A percentile compares a stretch with the other conserved stretches of the same genome.
phyloP scores from a whole-genome alignment of 2,888 invertebrate species.

The Amphipyra berbera region DNA sequence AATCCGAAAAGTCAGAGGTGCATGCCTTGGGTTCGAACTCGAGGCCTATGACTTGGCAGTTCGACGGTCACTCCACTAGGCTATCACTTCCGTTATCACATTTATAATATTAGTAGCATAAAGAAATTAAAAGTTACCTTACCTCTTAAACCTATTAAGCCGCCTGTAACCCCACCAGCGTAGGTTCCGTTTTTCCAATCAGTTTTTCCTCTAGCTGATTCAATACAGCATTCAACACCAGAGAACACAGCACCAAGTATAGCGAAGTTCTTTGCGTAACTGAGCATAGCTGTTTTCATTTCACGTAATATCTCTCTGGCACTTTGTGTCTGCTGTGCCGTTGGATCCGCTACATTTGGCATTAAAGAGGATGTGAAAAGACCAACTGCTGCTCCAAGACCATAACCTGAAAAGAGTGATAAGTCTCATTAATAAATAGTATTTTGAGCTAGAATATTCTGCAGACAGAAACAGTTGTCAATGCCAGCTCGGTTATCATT shows the following conservation, averaged over 20 bases:
- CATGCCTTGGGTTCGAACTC: no score
- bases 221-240: conserved; percentile 97
- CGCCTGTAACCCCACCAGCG: conserved; percentile 98
- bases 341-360: conserved; percentile 93
- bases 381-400: conserved; percentile 98
- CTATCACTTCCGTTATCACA: no score
- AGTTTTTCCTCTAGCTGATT: conserved; percentile 97
- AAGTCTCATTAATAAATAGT: not conserved
- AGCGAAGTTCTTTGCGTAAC: conserved; percentile 99
- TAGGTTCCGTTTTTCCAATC: conserved; percentile 99
- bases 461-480: no score
- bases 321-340: conserved; percentile 93
- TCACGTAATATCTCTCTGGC: conserved; percentile 96
- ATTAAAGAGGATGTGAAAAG: conserved; percentile 98
- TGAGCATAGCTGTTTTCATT: conserved; percentile 96
- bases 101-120: no score
- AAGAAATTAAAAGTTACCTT: conserved; percentile 5
- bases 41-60: no score
- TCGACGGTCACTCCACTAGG: no score
- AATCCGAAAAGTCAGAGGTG: no score
- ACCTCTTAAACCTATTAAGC: conserved; percentile 96
- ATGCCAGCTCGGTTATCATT: no score
- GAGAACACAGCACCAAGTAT: conserved; percentile 98
- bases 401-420: conserved; percentile 92
- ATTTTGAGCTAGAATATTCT: no score